Base-by-base conservation (phyloP, 2,797 vertebrate species). In the Micromesistius poutassou region DNA sequence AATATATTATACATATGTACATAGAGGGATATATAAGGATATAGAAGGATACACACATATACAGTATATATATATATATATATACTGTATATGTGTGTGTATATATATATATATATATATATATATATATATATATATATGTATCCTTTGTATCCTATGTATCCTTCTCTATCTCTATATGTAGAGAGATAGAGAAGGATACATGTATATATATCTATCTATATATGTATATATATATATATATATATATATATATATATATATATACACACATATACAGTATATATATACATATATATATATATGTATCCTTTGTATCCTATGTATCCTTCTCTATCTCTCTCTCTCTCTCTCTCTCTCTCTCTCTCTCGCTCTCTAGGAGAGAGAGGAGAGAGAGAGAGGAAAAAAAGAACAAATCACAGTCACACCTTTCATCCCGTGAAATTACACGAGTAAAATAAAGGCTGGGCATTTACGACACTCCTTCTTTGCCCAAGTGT, bases 401-500 rank as follows among this genome's bases (percentile, higher is more conserved):
- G 28, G 86, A 87, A 88, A 88, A 89, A 72, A 72, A 35, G 87
- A 90, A 88, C 89, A 84, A 83, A 83, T 66, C 62, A 66, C 62
- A 28, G 87, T 91, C 90, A 90, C 91, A 93, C 91, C 89, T 92
- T 94, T 94, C 90, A 92, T 88, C 93, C 95, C 90, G 93, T 95
- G 94, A 96, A 98, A 97, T 98, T 97, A 96, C 94, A 94, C 89
- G 92, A 94, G 95, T 66, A 93, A 94, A 30, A 98, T 96, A 97
- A 97, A 97, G 94, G 96, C 91, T 85, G 92, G 93, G 95, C 94
- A 96, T 96, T 86, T 96, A 94, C 95, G 94, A 96, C 96, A 95
- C 93, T 95, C 94, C 95, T 93, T 94, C 96, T 96, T 95, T 93
- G 94, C 92, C 94, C 93, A 95, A 96, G 95, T 96, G 94, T 96